Base-by-base conservation (phyloP, 2,797 vertebrate genomes). In the Cephalopachus bancanus region DNA sequence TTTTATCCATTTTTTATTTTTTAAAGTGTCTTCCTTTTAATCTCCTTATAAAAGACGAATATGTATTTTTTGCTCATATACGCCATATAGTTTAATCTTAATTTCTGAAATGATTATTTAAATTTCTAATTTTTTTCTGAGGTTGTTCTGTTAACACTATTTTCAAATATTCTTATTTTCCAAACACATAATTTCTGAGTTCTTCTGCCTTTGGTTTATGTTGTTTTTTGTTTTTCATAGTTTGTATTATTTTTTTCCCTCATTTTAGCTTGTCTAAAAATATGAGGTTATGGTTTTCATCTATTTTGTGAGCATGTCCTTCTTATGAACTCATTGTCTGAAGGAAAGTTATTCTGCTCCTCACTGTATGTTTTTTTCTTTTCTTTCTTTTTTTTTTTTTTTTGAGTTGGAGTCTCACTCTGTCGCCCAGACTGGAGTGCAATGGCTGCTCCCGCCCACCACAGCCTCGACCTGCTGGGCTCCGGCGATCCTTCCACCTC, bases 211-310 rank as follows among this genome's bases (percentile, higher is more conserved):
- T 88, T 55, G 5, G 44, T 57, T 37, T 76, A 65, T 20, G 7
- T 69, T 37, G 10, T 71, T 83, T 69, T 57, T 44, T 44, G 44
- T 7, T 44, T 44, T 80, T 33, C 14, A 90, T 6, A 69, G 14
- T 19, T 59, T 86, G 30, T 64, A 64, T 81, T 28, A 69, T 8
- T 55, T 64, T 85, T 12, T 67, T 71, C 24, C 64, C 20, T 69
- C 60, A 81, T 71, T 87, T 96, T 72, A 65, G 7, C 59, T 80
- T 84, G 53, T 79, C 83, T 88, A 57, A 74, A 84, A 92, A 80
- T 65, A 78, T 83, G 92, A 55, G 83, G 19, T 67, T 60, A 83
- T 3, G 20, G 44, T 93, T 91, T 85, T 81, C 49, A 49, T 53
- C 80, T 87, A 49, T 86, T 59, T 91, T 65, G 19, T 44, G 57